Evolutionary conservation across 2,797 vertebrate genomes (phyloP), one percentile per base, ranked within the genome.

Genomic region (Rhynchotus rufescens): DNA sequence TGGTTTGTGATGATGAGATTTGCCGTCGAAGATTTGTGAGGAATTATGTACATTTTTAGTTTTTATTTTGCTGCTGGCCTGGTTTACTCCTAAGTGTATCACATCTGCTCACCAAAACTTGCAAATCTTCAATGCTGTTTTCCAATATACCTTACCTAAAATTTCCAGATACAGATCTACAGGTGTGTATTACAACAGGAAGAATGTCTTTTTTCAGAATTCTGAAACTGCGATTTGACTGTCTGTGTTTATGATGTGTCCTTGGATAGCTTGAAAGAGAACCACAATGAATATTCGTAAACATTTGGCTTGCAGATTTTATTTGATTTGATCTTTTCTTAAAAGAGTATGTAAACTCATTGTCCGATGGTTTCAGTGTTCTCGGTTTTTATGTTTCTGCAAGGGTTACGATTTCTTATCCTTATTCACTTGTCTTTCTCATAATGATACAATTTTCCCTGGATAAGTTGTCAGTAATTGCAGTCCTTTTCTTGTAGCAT

Each of bases 401-500:
- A 84, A 52, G 22, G 19, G 30, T 49, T 86, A 51, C 6, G 49
- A 51, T 82, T 90, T 80, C 1, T 0, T 80, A 28, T 80, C 93
- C 17, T 21, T 82, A 49, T 64, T 93, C 61, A 64, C 36, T 62
- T 74, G 15, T 82, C 47, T 90, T 84, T 91, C 14, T 26, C 59
- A 71, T 82, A 84, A 52, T 76, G 57, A 17, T 76, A 52, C 60
- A 84, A 10, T 61, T 92, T 68, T 93, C 47, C 61, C 44, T 65
- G 28, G 30, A 21, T 82, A 93, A 80, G 20, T 15, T 74, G 73
- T 68, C 81, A 80, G 73, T 71, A 94, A 94, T 77, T 90, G 42
- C 61, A 77, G 57, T 84, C 61, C 28, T 40, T 81, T 89, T 89
- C 75, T 84, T 80, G 36, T n/a, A 84, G 75, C 30, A 16, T 44